phyloP scores from a whole-genome alignment of 2,113 vertebrate species.

The Fulmarus glacialis region DNA sequence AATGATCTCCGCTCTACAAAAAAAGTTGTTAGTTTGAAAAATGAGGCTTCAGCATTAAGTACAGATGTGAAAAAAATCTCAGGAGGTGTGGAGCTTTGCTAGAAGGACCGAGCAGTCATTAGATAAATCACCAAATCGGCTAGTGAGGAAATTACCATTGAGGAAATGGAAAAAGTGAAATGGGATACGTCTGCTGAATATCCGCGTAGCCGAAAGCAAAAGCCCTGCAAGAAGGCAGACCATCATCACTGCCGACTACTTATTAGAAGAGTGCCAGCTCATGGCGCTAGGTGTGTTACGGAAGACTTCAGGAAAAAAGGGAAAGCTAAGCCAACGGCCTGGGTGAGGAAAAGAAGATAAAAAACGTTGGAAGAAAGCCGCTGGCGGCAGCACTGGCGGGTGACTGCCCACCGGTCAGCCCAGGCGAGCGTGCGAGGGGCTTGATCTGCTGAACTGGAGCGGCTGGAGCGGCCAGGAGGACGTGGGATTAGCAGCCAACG shows the following conservation, averaged over 20 bases:
- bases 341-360: neutral
- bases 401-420: neutral
- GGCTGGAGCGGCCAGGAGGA: neutral
- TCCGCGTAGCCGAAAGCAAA: neutral
- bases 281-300: fast-evolving
- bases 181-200: neutral
- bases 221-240: neutral
- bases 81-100: neutral
- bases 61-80: neutral
- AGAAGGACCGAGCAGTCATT: neutral
- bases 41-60: neutral
- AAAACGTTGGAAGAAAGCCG: neutral
- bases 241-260: fast-evolving
- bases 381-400: neutral
- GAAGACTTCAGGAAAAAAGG: neutral
- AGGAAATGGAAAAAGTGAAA: neutral
- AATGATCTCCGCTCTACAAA: neutral
- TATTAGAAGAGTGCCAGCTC: neutral
- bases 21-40: neutral
- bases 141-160: neutral
- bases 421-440: neutral
- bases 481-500: fast-evolving
- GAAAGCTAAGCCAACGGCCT: neutral
- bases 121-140: neutral
- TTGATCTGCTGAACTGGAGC: neutral